Evolutionary conservation across 2,797 vertebrate genomes (phyloP).

Genomic region (Smutsia gigantea): DNA sequence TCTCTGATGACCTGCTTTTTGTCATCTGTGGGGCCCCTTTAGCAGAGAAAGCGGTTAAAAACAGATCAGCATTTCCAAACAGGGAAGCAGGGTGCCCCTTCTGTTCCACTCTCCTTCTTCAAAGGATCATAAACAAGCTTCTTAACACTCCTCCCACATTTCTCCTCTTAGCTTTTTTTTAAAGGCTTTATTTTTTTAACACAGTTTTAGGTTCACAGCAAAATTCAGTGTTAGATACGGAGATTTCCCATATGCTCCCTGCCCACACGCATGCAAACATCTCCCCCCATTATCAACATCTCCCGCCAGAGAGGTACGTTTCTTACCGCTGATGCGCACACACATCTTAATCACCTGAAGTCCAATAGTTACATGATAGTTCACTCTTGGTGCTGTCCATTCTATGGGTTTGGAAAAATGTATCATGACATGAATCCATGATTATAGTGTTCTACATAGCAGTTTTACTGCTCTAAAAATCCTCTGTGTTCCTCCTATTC

Average conservation of each 20-base stretch:
- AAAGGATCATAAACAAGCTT: neutral
- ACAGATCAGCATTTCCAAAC: neutral
- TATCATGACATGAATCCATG: neutral
- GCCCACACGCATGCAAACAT: neutral
- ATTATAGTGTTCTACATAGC: neutral
- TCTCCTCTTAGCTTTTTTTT: neutral
- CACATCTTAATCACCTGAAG: neutral
- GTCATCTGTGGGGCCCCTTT: neutral
- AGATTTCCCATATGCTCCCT: neutral
- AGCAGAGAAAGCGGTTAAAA: neutral
- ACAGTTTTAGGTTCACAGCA: neutral
- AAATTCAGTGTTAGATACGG: neutral
- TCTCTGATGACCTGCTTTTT: neutral
- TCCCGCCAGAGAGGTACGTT: neutral
- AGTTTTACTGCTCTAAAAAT: neutral
- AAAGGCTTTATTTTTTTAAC: neutral
- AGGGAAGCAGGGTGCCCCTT: neutral
- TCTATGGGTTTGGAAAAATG: neutral
- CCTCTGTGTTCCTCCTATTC: neutral
- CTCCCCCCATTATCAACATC: neutral
- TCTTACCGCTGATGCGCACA: neutral
- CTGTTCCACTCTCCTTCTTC: neutral
- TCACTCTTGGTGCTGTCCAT: neutral
- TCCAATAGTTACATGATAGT: neutral
- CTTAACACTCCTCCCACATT: neutral